Conservation (phyloP, 2,113 vertebrate genomes). For the Anas platyrhynchos region DNA sequence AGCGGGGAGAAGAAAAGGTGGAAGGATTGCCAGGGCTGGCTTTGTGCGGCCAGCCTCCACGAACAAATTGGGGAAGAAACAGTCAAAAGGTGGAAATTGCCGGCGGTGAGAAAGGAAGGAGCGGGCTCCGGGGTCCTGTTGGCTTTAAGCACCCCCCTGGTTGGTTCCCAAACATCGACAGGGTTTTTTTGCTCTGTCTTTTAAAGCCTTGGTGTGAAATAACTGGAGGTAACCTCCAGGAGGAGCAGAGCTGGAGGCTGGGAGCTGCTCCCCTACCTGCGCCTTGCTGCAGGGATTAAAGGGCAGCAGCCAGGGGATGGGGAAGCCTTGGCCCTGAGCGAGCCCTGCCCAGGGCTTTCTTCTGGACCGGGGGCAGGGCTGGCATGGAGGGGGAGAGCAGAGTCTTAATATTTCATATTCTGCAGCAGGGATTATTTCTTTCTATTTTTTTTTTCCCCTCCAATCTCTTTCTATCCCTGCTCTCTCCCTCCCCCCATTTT, state of each 20-base stretch:
- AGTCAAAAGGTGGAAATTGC: constrained; percentile 22
- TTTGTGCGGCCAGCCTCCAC: not conserved
- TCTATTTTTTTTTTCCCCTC: not conserved
- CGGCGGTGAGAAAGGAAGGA: constrained; percentile 48
- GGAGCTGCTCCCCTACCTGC: not conserved
- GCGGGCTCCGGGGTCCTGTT: fast-evolving
- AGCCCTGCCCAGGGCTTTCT: not conserved
- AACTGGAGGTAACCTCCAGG: not conserved
- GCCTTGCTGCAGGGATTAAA: not conserved
- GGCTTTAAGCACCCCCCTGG: not conserved
- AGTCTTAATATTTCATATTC: constrained; percentile 33
- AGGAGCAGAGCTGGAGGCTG: too few relatives aligned
- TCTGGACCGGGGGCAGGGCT: not conserved
- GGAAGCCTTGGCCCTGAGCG: not conserved
- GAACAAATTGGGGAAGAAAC: too few relatives aligned
- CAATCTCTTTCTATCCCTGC: constrained; percentile 7
- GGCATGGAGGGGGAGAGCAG: not conserved
- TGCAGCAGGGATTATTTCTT: constrained; percentile 14
- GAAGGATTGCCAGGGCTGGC: not conserved
- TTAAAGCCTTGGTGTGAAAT: not conserved
- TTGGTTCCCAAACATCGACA: not conserved
- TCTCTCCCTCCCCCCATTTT: not conserved
- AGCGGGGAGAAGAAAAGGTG: constrained; percentile 40
- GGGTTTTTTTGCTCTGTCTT: not conserved
- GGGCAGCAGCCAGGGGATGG: not conserved